A percentile compares a stretch with the other conserved stretches of the same genome.
Evolutionary conservation across 2,888 invertebrate genomes (phyloP).

Genomic region (Drosophila putrida): DNA sequence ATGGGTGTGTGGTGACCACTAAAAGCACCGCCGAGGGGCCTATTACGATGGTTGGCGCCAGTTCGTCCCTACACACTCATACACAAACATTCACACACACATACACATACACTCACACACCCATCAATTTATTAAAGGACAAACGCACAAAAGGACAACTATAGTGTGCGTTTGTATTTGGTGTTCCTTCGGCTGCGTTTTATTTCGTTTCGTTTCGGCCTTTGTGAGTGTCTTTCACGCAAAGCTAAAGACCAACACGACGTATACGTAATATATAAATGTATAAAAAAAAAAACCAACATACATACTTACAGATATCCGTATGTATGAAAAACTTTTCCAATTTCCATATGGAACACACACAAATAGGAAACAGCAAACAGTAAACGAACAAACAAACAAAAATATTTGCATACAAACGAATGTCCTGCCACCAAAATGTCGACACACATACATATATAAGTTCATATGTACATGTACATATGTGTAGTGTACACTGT

Average conservation of each 20-base stretch:
- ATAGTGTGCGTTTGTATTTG: conserved; percentile 38
- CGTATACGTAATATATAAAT: conserved; percentile 33
- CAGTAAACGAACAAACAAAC: conserved; percentile 57
- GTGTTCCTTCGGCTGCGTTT: conserved; percentile 49
- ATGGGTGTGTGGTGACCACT: conserved; percentile 58
- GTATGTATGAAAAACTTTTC: conserved; percentile 58
- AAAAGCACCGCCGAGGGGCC: conserved; percentile 54
- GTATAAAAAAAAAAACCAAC: conserved; percentile 1
- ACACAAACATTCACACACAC: conserved; percentile 27
- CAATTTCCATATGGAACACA: conserved; percentile 75
- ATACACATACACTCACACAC: conserved; percentile 36
- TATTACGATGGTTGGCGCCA: conserved; percentile 76
- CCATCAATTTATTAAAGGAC: conserved; percentile 60
- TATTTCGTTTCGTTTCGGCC: conserved; percentile 43
- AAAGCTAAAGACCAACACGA: conserved; percentile 62
- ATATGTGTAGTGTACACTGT: neutral
- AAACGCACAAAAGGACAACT: conserved; percentile 65
- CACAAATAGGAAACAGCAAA: conserved; percentile 52
- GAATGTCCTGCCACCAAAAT: conserved; percentile 67
- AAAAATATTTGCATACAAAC: conserved; percentile 74
- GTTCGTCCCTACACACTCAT: conserved; percentile 46
- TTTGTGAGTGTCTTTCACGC: conserved; percentile 43
- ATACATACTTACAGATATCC: neutral
- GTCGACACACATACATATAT: neutral
- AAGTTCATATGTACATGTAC: neutral